Percentiles rank a stretch among this genome's conserved stretches.
phyloP scores from a whole-genome alignment of 2,888 invertebrate genomes.

The Brachypalpus laphriformis region DNA sequence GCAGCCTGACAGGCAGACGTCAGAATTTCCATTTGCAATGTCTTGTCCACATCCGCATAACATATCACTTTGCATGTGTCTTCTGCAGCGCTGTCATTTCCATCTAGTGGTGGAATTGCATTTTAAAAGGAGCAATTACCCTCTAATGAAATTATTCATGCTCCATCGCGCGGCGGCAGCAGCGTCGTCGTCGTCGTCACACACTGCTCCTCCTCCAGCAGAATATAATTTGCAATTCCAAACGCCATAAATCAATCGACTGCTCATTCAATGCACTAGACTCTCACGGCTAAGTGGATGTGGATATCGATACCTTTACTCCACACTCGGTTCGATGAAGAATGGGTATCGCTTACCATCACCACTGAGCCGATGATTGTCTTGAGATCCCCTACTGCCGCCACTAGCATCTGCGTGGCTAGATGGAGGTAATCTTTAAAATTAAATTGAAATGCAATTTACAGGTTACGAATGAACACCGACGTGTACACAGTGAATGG shows the following conservation, averaged over 20 bases:
- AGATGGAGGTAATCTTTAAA: constrained; percentile 13
- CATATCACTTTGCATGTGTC: constrained; percentile 56
- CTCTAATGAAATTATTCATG: constrained; percentile 69
- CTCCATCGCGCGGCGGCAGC: constrained; percentile 19
- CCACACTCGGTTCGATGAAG: constrained; percentile 35
- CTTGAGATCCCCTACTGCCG: constrained; percentile 2
- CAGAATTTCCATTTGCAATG: constrained; percentile 57
- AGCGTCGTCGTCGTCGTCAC: background rate
- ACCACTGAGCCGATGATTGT: constrained; percentile 25
- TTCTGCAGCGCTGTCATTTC: background rate
- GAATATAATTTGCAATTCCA: constrained; percentile 62
- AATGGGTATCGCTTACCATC: constrained; percentile 50
- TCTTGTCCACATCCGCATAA: constrained; percentile 61
- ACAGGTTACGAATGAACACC: constrained; percentile 3
- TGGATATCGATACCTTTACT: constrained; percentile 48
- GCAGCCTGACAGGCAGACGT: constrained; percentile 44
- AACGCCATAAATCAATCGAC: constrained; percentile 64
- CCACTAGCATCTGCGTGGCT: too few relatives aligned
- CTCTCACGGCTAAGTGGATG: constrained; percentile 46
- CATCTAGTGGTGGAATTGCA: constrained; percentile 43
- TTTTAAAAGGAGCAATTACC: constrained; percentile 67
- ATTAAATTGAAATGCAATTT: constrained; percentile 42
- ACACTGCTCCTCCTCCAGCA: constrained; percentile 1
- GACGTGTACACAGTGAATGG: background rate
- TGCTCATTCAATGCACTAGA: constrained; percentile 53